These are phyloP conservation scores for Cryptomyrus ogoouensis DNA, from an alignment of 2,113 vertebrate species.

Conservation along the genomic window DNA sequence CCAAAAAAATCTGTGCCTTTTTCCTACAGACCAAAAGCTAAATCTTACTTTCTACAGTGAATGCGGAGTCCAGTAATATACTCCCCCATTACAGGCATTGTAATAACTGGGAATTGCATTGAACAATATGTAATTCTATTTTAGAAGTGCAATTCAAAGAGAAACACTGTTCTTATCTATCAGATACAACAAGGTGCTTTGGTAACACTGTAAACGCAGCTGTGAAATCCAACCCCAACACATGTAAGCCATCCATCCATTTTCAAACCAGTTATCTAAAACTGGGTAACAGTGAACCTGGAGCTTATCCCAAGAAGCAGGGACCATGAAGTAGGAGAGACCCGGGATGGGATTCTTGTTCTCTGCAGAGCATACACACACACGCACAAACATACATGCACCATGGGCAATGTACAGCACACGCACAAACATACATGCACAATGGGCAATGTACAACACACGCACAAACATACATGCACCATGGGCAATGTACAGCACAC, in stretches of 20 bases:
- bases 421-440: too few species aligned
- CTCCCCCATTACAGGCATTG: neutral
- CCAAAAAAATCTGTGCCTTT: neutral
- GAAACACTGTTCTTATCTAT: neutral
- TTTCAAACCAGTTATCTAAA: neutral
- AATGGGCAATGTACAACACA: too few species aligned
- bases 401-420: too few species aligned
- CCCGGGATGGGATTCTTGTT: neutral
- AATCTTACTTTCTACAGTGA: neutral
- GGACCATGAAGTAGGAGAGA: neutral
- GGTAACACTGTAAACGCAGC: neutral
- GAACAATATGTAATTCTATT: neutral
- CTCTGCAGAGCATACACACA: neutral
- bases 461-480: too few species aligned
- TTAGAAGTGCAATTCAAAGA: neutral
- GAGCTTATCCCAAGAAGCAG: neutral
- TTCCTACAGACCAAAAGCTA: neutral
- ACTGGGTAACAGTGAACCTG: neutral
- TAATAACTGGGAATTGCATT: neutral
- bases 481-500: too few species aligned
- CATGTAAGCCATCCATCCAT: neutral
- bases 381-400: too few species aligned
- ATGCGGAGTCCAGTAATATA: neutral
- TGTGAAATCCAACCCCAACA: neutral
- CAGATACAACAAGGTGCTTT: neutral